Evolutionary conservation across 2,113 vertebrate genomes (phyloP).

Genomic region (Crotophaga sulcirostris): DNA sequence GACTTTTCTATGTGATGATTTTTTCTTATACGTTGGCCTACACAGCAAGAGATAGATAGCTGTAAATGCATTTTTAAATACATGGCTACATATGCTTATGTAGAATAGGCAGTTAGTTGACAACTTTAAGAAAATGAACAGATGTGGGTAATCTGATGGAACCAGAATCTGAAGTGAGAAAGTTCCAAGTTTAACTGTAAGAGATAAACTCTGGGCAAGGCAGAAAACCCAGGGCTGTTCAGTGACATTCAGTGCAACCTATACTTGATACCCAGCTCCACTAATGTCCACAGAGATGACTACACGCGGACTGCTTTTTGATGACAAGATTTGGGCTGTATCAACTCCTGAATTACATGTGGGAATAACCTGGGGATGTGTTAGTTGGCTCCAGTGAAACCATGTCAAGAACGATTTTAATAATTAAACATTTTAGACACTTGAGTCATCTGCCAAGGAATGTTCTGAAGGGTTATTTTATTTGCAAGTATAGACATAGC

Average conservation of each 20-base stretch:
- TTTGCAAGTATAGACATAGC: neutral
- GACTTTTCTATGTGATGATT: rapidly evolving
- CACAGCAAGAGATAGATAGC: neutral
- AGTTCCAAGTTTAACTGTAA: neutral
- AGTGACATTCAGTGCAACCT: neutral
- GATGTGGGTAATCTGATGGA: neutral
- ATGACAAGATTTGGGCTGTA: neutral
- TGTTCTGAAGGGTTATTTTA: neutral
- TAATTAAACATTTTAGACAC: neutral
- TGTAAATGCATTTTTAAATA: neutral
- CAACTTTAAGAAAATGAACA: neutral
- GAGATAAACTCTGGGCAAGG: neutral
- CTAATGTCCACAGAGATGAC: neutral
- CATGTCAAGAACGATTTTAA: neutral
- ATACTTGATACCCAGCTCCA: neutral
- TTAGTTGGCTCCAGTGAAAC: neutral
- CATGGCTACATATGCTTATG: neutral
- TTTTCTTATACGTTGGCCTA: neutral
- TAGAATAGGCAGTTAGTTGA: neutral
- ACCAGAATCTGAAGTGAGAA: neutral
- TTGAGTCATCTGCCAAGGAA: neutral
- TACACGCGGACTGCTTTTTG: neutral
- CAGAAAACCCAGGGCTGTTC: neutral
- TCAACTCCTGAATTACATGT: neutral
- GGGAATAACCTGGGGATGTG: neutral